These are phyloP conservation scores for Sinonovacula constricta DNA, from an alignment of 1,140 invertebrate genomes.

Conservation along the genomic window DNA sequence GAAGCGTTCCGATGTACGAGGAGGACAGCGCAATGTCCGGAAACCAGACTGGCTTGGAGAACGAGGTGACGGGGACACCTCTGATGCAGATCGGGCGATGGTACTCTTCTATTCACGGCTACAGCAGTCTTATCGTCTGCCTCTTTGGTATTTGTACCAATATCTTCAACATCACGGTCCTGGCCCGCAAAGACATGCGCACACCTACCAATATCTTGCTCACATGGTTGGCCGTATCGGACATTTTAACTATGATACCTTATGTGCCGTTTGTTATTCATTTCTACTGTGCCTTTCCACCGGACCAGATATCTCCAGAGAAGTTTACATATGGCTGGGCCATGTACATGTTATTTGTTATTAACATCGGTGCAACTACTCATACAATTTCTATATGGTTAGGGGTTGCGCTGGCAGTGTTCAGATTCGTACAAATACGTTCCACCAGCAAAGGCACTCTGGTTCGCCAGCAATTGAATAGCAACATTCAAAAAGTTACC, in stretches of 20 bases:
- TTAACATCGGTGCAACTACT: slow-evolving; percentile 87
- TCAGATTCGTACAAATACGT: slow-evolving; percentile 84
- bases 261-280: slow-evolving; percentile 91
- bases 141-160: slow-evolving; percentile 93
- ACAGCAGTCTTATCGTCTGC: slow-evolving; percentile 87
- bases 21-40: not conserved
- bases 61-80: slow-evolving; percentile 2
- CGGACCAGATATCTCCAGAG: slow-evolving; percentile 57
- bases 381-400: slow-evolving; percentile 97
- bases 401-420: slow-evolving; percentile 91
- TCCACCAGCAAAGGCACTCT: slow-evolving; percentile 87
- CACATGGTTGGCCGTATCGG: slow-evolving; percentile 89
- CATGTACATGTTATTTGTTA: slow-evolving; percentile 69
- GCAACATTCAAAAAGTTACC: slow-evolving; percentile 85
- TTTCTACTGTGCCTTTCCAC: slow-evolving; percentile 73
- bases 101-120: slow-evolving; percentile 83
- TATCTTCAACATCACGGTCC: slow-evolving; percentile 91
- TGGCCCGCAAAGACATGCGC: slow-evolving; percentile 91
- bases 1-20: not conserved
- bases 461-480: slow-evolving; percentile 82
- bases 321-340: slow-evolving; percentile 69
- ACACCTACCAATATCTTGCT: slow-evolving; percentile 90
- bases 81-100: slow-evolving; percentile 67
- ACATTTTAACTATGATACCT: slow-evolving; percentile 92
- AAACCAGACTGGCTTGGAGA: not conserved